phyloP scores from a whole-genome alignment of 2,797 vertebrate genomes.

The Typhlichthys subterraneus region DNA sequence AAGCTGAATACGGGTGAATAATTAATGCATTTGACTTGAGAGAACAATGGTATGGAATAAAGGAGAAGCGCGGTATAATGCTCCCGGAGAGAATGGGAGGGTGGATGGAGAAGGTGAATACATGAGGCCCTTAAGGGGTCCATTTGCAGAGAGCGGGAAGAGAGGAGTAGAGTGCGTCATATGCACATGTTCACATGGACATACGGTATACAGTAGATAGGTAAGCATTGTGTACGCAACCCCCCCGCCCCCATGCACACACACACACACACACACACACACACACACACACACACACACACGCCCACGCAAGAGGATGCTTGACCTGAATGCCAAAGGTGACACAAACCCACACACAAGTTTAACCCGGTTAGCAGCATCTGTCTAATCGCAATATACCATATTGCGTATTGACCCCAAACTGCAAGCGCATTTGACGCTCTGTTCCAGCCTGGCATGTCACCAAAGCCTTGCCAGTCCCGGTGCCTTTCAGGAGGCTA shows the following conservation, averaged over 20 bases:
- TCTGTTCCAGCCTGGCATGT: conserved; percentile 32
- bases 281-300: too few relatives aligned
- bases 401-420: conserved; percentile 40
- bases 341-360: conserved; percentile 13
- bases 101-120: conserved; percentile 35
- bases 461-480: conserved; percentile 34
- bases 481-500: too few relatives aligned
- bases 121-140: conserved; percentile 42
- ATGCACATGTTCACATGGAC: too few relatives aligned
- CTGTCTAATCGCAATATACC: conserved; percentile 65
- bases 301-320: conserved; percentile 1
- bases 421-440: conserved; percentile 33
- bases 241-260: conserved; percentile 8
- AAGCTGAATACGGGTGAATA: conserved; percentile 74
- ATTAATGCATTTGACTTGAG: conserved; percentile 73
- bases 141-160: conserved; percentile 9
- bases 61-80: conserved; percentile 60
- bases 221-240: too few relatives aligned
- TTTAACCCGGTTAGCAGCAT: conserved; percentile 34
- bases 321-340: not conserved
- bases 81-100: conserved; percentile 49
- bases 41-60: conserved; percentile 75
- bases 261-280: conserved; percentile 6
- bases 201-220: too few relatives aligned
- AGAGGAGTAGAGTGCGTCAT: conserved; percentile 1